A percentile compares a stretch with the other conserved stretches of the same genome.
phyloP scores from a whole-genome alignment of 2,888 invertebrate genomes.

The Cinara cedri region DNA sequence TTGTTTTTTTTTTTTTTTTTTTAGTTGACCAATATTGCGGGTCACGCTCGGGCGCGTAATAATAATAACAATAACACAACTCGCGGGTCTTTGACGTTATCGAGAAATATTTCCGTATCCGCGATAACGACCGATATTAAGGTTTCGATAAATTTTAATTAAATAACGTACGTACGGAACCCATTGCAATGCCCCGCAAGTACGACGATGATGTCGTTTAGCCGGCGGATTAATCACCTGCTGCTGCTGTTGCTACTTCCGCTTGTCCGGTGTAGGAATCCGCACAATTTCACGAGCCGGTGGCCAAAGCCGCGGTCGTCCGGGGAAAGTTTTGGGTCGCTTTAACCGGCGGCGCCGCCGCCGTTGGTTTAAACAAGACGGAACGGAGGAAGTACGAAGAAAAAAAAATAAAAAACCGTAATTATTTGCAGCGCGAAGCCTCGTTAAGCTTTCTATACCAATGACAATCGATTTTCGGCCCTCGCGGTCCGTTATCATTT shows the following conservation, averaged over 20 bases:
- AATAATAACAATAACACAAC: not conserved
- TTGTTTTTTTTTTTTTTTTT: too few species aligned
- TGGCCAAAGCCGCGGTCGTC: not conserved
- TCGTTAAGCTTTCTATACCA: constrained; percentile 1
- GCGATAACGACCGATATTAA: not conserved
- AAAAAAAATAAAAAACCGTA: not conserved
- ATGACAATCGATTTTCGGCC: not conserved
- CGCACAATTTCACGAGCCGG: not conserved
- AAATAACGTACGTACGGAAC: not conserved
- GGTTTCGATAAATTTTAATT: constrained; percentile 4
- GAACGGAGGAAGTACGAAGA: not conserved
- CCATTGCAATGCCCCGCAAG: not conserved
- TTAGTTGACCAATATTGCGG: too few species aligned
- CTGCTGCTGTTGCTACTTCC: too few species aligned
- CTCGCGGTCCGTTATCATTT: not conserved
- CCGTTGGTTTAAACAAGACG: not conserved
- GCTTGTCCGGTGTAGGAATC: not conserved
- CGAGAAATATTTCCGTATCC: not conserved
- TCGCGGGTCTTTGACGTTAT: not conserved
- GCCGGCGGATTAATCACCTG: constrained; percentile 7
- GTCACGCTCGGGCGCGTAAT: too few species aligned
- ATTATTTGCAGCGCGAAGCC: not conserved
- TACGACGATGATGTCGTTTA: not conserved
- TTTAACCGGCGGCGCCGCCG: not conserved
- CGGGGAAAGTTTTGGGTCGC: constrained; percentile 9